Evolutionary conservation across 2,113 vertebrate genomes (phyloP).

Genomic region (Tylochromis polylepis): DNA sequence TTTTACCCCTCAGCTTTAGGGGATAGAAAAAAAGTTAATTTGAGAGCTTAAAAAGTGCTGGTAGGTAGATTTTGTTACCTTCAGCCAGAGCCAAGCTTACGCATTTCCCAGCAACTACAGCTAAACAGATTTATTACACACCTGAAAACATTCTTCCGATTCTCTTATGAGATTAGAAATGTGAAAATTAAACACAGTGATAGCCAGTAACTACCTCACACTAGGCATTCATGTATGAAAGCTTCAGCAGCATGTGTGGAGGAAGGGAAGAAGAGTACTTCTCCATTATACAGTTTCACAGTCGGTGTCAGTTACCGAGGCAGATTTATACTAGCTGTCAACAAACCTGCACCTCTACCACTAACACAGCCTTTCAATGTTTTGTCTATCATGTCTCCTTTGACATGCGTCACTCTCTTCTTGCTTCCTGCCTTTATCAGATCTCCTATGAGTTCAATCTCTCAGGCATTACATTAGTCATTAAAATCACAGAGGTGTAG

Average conservation of each 20-base stretch:
- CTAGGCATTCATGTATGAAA: neutral
- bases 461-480: neutral
- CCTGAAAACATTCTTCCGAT: neutral
- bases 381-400: neutral
- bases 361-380: neutral
- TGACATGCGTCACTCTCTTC: neutral
- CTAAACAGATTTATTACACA: neutral
- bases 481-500: neutral
- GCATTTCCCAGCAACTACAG: neutral
- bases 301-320: neutral
- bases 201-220: neutral
- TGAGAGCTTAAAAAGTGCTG: neutral
- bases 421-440: conserved; percentile 9
- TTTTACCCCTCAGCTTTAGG: neutral
- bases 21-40: neutral
- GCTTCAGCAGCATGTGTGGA: neutral
- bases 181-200: neutral
- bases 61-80: neutral
- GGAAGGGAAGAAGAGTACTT: neutral
- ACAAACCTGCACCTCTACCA: neutral
- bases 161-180: neutral
- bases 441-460: neutral
- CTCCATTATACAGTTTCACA: neutral
- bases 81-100: neutral
- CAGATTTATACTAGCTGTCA: neutral